phyloP scores from a whole-genome alignment of 1,140 invertebrate genomes.

The Lerema accius region DNA sequence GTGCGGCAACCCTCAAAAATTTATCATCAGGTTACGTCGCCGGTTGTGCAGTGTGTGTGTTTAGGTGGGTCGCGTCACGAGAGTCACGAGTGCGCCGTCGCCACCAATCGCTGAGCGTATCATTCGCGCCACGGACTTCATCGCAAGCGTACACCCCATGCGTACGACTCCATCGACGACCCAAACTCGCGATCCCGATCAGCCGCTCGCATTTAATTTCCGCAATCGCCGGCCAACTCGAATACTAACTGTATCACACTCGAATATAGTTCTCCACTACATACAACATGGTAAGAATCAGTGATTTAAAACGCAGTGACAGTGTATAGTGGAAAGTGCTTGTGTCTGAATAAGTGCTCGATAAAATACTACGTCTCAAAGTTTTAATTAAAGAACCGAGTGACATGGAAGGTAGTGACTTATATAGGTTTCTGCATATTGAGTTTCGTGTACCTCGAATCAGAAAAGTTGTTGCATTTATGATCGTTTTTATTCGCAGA shows the following conservation, averaged over 20 bases:
- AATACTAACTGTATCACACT: constrained; percentile 38
- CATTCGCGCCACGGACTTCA: constrained; percentile 72
- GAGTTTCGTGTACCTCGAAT: constrained; percentile 16
- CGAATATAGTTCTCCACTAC: constrained; percentile 28
- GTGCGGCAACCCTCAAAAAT: constrained; percentile 69
- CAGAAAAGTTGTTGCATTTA: neutral
- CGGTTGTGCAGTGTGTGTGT: constrained; percentile 55
- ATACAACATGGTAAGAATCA: constrained; percentile 72
- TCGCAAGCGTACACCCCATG: constrained; percentile 58
- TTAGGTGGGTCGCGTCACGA: constrained; percentile 63
- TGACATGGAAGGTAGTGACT: constrained; percentile 22
- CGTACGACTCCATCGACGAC: constrained; percentile 44
- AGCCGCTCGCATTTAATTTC: constrained; percentile 57
- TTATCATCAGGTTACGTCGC: constrained; percentile 65
- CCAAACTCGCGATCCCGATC: constrained; percentile 62
- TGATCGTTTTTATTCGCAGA: neutral
- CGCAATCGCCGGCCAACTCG: constrained; percentile 44
- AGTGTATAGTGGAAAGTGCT: constrained; percentile 60
- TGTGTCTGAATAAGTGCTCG: constrained; percentile 45
- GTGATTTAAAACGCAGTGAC: constrained; percentile 55
- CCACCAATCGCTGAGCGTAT: constrained; percentile 60
- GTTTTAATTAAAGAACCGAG: neutral
- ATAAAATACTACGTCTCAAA: constrained; percentile 1
- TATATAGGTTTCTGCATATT: neutral
- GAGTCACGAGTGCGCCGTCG: constrained; percentile 71